Evolutionary conservation across 2,113 vertebrate species (phyloP).

Genomic region (Zosterops hypoxanthus): DNA sequence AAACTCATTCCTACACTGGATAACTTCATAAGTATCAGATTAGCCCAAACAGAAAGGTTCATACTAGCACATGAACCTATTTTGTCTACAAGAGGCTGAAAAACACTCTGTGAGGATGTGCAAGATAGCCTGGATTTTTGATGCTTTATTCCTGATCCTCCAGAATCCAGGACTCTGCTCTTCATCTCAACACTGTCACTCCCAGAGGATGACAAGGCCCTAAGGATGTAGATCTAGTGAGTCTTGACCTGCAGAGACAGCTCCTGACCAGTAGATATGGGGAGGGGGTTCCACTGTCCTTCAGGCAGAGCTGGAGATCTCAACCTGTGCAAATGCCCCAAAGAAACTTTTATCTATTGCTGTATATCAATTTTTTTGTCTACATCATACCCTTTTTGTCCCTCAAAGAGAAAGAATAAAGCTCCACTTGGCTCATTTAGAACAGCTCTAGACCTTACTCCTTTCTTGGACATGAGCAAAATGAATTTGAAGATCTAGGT

Average conservation of each 20-base stretch:
- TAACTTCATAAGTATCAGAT: background rate
- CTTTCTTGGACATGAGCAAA: background rate
- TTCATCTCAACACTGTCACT: background rate
- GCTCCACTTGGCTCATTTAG: background rate
- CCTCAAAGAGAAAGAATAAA: background rate
- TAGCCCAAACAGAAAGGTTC: background rate
- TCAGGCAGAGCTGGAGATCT: background rate
- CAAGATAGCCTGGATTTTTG: background rate
- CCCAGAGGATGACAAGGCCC: background rate
- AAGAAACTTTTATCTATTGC: background rate
- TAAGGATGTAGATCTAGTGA: background rate
- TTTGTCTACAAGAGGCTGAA: background rate
- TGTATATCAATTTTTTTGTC: background rate
- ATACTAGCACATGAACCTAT: accelerated
- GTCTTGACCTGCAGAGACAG: background rate
- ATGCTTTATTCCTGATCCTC: background rate
- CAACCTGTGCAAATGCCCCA: accelerated
- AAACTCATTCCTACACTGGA: background rate
- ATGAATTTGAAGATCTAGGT: background rate
- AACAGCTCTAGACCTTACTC: background rate
- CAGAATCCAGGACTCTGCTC: background rate
- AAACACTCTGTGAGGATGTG: background rate
- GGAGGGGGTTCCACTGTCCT: background rate
- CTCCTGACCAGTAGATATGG: background rate
- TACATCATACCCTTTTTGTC: background rate